Evolutionary conservation across 2,888 invertebrate species (phyloP).

Genomic region (Stenurella melanura): DNA sequence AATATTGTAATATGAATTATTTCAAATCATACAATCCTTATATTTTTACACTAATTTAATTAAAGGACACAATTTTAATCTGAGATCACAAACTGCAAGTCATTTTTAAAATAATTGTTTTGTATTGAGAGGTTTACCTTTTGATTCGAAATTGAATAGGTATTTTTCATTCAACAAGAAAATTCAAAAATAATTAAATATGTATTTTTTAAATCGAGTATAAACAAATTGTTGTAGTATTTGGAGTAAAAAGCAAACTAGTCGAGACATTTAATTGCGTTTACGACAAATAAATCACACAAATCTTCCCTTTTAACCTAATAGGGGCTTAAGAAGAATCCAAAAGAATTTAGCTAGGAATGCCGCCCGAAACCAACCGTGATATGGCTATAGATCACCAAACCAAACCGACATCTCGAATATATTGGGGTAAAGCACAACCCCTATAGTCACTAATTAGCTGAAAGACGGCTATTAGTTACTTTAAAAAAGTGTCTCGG

Average conservation of each 20-base stretch:
- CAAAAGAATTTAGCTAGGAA: slow-evolving; percentile 1
- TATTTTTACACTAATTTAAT: too few species aligned
- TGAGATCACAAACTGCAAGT: too few species aligned
- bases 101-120: too few species aligned
- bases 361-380: not conserved
- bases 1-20: too few species aligned
- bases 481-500: not conserved
- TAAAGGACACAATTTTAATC: too few species aligned
- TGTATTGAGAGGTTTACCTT: too few species aligned
- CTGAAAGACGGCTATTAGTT: slow-evolving; percentile 1
- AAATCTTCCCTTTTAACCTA: not conserved
- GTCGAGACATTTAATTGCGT: not conserved
- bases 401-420: slow-evolving; percentile 5
- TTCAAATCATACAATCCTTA: too few species aligned
- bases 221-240: too few species aligned
- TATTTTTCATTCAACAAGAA: too few species aligned
- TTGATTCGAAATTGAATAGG: too few species aligned
- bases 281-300: not conserved
- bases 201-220: too few species aligned
- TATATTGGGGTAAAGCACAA: slow-evolving; percentile 10
- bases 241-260: not conserved
- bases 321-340: not conserved
- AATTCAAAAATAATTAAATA: too few species aligned
- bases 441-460: slow-evolving; percentile 15
- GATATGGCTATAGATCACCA: slow-evolving; percentile 11